These are phyloP conservation scores for Cotesia glomerata DNA, from an alignment of 1,140 invertebrate species.

Conservation along the genomic window DNA sequence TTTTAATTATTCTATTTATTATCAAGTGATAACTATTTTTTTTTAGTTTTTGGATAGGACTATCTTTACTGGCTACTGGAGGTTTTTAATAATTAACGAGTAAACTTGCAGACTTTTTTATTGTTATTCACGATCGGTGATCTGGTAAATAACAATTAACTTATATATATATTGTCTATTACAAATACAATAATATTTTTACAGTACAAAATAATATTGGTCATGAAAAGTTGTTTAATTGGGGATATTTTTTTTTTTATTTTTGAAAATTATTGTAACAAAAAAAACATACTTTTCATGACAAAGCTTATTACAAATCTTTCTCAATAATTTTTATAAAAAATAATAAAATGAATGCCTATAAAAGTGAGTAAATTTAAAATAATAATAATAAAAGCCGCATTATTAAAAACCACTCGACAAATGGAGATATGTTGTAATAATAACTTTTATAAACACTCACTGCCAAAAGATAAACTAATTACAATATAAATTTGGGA, in stretches of 20 bases:
- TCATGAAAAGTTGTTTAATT: constrained; percentile 6
- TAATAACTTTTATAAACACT: no score
- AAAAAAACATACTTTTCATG: no score
- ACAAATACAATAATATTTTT: constrained; percentile 27
- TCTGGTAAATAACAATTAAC: constrained; percentile 11
- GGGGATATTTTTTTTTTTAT: constrained; percentile 31
- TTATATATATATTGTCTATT: constrained; percentile 29
- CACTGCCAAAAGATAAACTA: no score
- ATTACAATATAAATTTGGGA: no score
- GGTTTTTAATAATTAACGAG: not conserved
- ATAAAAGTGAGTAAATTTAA: no score
- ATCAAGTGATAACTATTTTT: not conserved
- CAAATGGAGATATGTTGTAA: no score
- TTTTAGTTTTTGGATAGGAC: not conserved
- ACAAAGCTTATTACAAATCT: no score
- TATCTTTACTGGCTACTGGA: not conserved
- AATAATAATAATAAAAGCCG: no score
- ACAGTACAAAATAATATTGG: constrained; percentile 35
- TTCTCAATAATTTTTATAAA: no score
- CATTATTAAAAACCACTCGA: no score
- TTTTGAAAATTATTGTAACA: no score
- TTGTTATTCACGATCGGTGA: not conserved
- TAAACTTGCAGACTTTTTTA: not conserved
- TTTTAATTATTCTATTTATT: not conserved
- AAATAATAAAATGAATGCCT: no score